Evolutionary conservation across 2,113 vertebrate genomes (phyloP), one percentile per base, ranked within the genome.

Genomic region (Phrynosoma blainvillii): DNA sequence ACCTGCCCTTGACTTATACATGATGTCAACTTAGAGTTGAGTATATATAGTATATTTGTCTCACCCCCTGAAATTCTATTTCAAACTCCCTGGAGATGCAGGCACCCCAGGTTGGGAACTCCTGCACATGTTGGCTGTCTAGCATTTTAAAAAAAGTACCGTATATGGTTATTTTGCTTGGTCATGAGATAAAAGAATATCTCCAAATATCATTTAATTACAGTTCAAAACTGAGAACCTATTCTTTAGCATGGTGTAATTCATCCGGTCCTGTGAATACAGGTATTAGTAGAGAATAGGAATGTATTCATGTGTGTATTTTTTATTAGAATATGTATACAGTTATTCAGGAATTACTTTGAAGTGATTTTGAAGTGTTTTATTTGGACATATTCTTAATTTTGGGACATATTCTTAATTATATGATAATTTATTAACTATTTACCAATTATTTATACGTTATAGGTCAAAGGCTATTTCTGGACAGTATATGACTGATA

Each of bases 401-500:
- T 68, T 1, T 90, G 68, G 36, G 25, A 86, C 66, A 77, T 11
- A 3, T 77, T 52, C 1, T 76, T 11, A 59, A 18, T 42, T 1
- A 5, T 62, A 1, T 4, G 88, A 18, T 52, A 13, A 70, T 65
- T 87, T 87, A 16, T 87, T 52, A 74, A 25, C 42, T 62, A 5
- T 86, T 85, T 56, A 40, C 47, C 66, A 9, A 0, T 92, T 88
- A 89, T 91, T 81, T 94, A 8, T 89, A 81, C 54, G 89, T 78
- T 78, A 13, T 92, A 98, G 97, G 88, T 92, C 89, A 52, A 96
- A 95, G 90, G 66, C 89, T 5, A 88, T 88, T 77, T 47, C 88
- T 10, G 94, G 85, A 68, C 85, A 88, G 5, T 95, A 88, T 88
- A 95, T 96, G 79, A 66, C 90, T 70, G 96, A 96, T 84, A 78